Conservation (phyloP, 2,113 vertebrate species). For the Polypterus bichir region DNA sequence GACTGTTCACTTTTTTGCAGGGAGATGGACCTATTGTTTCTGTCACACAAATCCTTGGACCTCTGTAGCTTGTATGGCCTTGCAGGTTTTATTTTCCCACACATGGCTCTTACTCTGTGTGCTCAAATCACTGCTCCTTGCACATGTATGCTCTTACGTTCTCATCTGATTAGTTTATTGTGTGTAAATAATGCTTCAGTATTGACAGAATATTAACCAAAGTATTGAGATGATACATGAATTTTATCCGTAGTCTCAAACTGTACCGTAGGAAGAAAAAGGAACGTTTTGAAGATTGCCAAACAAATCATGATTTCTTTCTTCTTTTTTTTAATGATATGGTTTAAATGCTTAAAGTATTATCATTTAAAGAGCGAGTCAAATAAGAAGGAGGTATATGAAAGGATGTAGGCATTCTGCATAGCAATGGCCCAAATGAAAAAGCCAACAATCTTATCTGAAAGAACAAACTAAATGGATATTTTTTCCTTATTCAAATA, state of each 20-base stretch:
- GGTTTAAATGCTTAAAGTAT: constrained; percentile 7
- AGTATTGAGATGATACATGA: constrained; percentile 12
- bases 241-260: constrained; percentile 11
- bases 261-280: constrained; percentile 8
- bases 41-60: constrained; percentile 6
- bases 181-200: constrained; percentile 11
- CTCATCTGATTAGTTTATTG: constrained; percentile 11
- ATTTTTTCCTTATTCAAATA: constrained; percentile 5
- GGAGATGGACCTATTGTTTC: neutral
- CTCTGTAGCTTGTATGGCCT: constrained; percentile 6
- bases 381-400: constrained; percentile 4
- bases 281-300: constrained; percentile 7
- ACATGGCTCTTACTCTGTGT: neutral
- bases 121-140: constrained; percentile 15
- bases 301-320: constrained; percentile 8
- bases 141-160: constrained; percentile 13
- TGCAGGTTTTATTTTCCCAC: constrained; percentile 3
- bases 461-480: constrained; percentile 5
- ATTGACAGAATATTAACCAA: constrained; percentile 14
- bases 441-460: neutral
- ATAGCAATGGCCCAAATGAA: neutral
- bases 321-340: neutral
- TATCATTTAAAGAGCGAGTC: constrained; percentile 8
- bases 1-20: constrained; percentile 10
- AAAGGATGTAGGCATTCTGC: no score